Conservation (phyloP, 2,888 invertebrate species). For the Andrena bucephala region DNA sequence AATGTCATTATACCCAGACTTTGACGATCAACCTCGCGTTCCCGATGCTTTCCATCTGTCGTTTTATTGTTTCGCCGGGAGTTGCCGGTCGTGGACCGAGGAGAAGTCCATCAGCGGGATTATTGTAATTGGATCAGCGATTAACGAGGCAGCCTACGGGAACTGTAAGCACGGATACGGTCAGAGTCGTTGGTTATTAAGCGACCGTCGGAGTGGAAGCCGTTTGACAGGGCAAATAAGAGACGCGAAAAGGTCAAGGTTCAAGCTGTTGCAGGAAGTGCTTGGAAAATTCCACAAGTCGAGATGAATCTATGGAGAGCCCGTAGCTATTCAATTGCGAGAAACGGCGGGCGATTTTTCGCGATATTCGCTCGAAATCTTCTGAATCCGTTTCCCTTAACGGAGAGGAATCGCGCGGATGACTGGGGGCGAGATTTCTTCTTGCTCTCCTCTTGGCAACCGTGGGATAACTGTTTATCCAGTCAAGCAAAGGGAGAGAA, state of each 20-base stretch:
- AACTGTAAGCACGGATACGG: neutral
- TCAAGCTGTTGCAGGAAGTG: neutral
- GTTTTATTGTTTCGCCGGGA: neutral
- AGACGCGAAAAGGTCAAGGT: constrained; percentile 1
- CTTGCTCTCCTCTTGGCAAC: neutral
- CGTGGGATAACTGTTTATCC: neutral
- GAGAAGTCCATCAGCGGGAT: neutral
- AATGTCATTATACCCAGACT: neutral
- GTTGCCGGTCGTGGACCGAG: neutral
- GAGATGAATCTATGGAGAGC: constrained; percentile 5
- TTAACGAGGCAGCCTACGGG: neutral
- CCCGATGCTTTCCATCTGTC: neutral
- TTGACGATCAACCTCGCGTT: neutral
- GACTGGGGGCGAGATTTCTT: neutral
- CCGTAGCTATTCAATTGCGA: constrained; percentile 4
- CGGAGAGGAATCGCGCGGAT: constrained; percentile 7
- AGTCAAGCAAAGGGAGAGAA: neutral
- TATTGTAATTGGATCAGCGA: neutral
- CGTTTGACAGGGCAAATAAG: neutral
- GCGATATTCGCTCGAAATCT: constrained; percentile 6
- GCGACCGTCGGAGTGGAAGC: neutral
- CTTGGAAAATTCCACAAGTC: neutral
- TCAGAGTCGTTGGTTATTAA: constrained; percentile 6
- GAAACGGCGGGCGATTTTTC: constrained; percentile 20
- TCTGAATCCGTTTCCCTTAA: neutral